A percentile compares a stretch with the other conserved stretches of the same genome.
These are phyloP conservation scores for Synanthedon vespiformis DNA, from an alignment of 2,888 invertebrate species.

Conservation along the genomic window DNA sequence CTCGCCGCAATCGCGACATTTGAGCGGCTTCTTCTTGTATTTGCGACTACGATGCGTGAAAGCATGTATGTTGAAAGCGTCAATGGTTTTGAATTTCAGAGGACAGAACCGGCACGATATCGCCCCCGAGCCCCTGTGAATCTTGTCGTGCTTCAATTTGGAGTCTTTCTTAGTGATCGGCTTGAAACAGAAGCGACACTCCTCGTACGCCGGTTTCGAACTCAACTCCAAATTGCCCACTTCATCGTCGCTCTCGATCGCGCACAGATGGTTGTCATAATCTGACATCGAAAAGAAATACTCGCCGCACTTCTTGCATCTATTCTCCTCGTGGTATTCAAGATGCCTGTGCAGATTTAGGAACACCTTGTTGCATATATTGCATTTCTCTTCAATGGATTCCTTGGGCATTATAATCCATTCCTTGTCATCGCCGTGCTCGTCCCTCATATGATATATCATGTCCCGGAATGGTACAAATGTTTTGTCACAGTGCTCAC, in stretches of 20 bases:
- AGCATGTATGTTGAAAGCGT: slow-evolving; percentile 60
- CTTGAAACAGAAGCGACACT: slow-evolving; percentile 63
- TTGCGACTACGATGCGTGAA: slow-evolving; percentile 60
- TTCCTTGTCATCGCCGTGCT: slow-evolving; percentile 55
- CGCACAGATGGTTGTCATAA: slow-evolving; percentile 54
- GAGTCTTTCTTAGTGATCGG: slow-evolving; percentile 46
- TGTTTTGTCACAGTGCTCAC: slow-evolving; percentile 65
- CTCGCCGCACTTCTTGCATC: slow-evolving; percentile 58
- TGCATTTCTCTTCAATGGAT: slow-evolving; percentile 47
- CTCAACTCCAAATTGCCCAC: slow-evolving; percentile 14
- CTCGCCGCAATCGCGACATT: slow-evolving; percentile 52
- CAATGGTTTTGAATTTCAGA: slow-evolving; percentile 60
- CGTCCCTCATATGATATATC: slow-evolving; percentile 62
- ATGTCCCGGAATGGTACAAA: slow-evolving; percentile 66
- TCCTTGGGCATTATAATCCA: slow-evolving; percentile 59
- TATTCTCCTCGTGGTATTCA: slow-evolving; percentile 57
- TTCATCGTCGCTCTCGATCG: slow-evolving; percentile 58
- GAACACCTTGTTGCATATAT: slow-evolving; percentile 54
- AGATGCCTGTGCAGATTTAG: slow-evolving; percentile 55
- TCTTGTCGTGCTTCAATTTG: slow-evolving; percentile 39
- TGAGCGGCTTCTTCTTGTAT: slow-evolving; percentile 55
- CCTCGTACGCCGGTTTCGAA: slow-evolving; percentile 36
- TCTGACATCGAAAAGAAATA: slow-evolving; percentile 53
- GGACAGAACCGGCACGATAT: slow-evolving; percentile 63
- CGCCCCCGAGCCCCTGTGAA: slow-evolving; percentile 52